Evolutionary conservation across 2,888 invertebrate species (phyloP).

Genomic region (Leptothorax acervorum): DNA sequence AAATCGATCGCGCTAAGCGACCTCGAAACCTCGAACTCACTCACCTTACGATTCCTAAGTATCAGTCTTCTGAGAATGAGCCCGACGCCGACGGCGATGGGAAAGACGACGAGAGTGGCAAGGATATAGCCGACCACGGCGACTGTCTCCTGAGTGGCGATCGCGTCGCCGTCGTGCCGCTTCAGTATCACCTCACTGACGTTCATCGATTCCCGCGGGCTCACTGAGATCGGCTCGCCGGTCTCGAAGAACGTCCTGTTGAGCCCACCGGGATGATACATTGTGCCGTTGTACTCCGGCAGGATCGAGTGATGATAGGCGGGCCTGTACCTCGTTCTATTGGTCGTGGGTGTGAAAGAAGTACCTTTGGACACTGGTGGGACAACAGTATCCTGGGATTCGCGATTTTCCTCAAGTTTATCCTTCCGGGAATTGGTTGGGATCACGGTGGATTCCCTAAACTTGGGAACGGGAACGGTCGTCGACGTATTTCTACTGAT

Average conservation of each 20-base stretch:
- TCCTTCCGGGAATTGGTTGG: conserved; percentile 63
- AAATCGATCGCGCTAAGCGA: not conserved
- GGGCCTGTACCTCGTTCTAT: conserved; percentile 77
- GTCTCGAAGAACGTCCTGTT: conserved; percentile 78
- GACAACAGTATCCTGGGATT: conserved; percentile 31
- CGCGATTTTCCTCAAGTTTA: conserved; percentile 71
- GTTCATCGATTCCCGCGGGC: conserved; percentile 80
- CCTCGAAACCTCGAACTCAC: conserved; percentile 52
- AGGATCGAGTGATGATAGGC: conserved; percentile 75
- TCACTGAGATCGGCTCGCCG: conserved; percentile 77
- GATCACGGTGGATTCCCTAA: conserved; percentile 37
- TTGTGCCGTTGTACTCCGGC: conserved; percentile 77
- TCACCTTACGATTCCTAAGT: conserved; percentile 85
- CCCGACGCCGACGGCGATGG: conserved; percentile 85
- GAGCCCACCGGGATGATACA: conserved; percentile 71
- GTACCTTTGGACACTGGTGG: conserved; percentile 56
- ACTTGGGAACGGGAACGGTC: conserved; percentile 65
- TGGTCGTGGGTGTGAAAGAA: conserved; percentile 55
- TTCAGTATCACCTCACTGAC: conserved; percentile 84
- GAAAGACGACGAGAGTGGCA: conserved; percentile 85
- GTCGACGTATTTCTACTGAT: conserved; percentile 56
- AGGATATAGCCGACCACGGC: conserved; percentile 85
- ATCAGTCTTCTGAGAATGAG: conserved; percentile 85
- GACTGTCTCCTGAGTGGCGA: conserved; percentile 83
- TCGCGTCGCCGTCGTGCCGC: conserved; percentile 82